These are phyloP conservation scores for Pangasius mekongensis DNA, from an alignment of 2,797 vertebrate species.

Conservation along the genomic window DNA sequence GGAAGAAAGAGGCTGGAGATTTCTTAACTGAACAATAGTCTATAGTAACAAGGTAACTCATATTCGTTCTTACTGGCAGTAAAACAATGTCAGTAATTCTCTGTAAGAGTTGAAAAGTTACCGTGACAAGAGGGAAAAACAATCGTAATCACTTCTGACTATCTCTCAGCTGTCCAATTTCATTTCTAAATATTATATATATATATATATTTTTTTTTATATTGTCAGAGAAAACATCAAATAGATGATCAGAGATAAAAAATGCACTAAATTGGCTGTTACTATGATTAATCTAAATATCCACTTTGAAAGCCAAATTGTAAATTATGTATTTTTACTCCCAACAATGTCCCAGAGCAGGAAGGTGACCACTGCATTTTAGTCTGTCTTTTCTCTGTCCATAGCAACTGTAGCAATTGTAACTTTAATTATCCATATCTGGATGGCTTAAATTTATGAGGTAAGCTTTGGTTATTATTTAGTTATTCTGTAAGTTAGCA, in stretches of 20 bases:
- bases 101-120: neutral
- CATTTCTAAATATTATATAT: neutral
- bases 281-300: neutral
- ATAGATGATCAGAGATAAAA: neutral
- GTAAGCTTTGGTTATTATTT: neutral
- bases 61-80: neutral
- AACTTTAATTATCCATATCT: neutral
- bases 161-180: constrained; percentile 11
- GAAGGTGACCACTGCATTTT: neutral
- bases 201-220: neutral
- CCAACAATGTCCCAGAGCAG: neutral
- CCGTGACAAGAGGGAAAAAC: neutral
- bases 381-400: neutral
- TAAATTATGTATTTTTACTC: neutral
- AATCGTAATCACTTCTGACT: neutral
- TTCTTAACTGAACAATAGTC: constrained; percentile 5
- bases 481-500: neutral
- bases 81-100: neutral
- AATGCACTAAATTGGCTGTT: neutral
- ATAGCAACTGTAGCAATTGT: neutral
- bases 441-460: neutral
- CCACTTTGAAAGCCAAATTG: neutral
- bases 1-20: neutral
- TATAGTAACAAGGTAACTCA: constrained; percentile 8
- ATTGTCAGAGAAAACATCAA: neutral